Evolutionary conservation across 1,140 invertebrate species (phyloP), one percentile per base, ranked within the genome.

Genomic region (Pseudomyrmex sp.): DNA sequence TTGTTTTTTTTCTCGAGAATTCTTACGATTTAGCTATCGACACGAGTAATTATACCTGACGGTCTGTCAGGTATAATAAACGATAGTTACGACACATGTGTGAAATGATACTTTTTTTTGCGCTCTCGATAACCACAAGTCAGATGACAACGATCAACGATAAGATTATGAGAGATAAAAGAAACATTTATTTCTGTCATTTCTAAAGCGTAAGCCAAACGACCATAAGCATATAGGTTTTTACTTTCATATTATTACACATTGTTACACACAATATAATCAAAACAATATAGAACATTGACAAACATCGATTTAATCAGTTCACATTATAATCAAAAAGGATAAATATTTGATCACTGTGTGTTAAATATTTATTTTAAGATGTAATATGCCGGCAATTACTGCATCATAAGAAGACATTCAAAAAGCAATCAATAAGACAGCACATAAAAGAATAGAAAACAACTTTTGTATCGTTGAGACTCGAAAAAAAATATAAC

Each of bases 131-230:
- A 82, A 82, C 8, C 59, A 13, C 69, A 20, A 74, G 46, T 82
- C 58, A 61, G 68, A 82, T 62, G 59, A 82, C 69, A 62, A 62
- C 23, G 54, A 82, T 73, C 23, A 73, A 62, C 23, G 69, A 82
- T 82, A 82, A 82, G 79, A 82, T 79, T 79, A 70, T 79, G 20
- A 69, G 2, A 69, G 65, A 70, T 79, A 79, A 79, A 35, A 79
- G 18, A 69, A 15, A 3, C 44, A 79, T 58, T 44, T 79, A 79
- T 79, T 79, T 69, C 65, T 79, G 63, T 20, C 63, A 69, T 79
- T 79, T 46, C 9, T 35, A 12, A 69, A 69, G 35, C 35, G 35
- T 44, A 79, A 18, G 20, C 9, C 8, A 46, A 13, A 18, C 20
- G 20, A 20, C 48, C 18, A 46, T 68, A 2, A 56, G 50, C 10